These are phyloP conservation scores for Rhagonycha fulva DNA, from an alignment of 2,888 invertebrate genomes.

Conservation along the genomic window DNA sequence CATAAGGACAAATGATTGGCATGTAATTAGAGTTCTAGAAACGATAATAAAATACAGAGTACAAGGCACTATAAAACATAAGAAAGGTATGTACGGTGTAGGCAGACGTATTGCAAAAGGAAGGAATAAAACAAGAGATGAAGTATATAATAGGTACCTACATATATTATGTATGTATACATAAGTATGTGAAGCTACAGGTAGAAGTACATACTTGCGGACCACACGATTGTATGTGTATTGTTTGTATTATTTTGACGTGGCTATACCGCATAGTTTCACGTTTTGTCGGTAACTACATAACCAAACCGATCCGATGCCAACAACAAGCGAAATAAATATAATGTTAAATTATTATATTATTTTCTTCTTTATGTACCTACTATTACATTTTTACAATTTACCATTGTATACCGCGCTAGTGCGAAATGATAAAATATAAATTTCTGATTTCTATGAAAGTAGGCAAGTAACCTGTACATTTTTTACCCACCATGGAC, in stretches of 20 bases:
- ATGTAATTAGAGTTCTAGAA: slow-evolving; percentile 30
- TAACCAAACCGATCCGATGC: slow-evolving; percentile 34
- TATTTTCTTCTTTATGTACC: slow-evolving; percentile 19
- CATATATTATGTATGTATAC: neutral
- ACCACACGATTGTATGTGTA: slow-evolving; percentile 28
- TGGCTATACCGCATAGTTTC: slow-evolving; percentile 37
- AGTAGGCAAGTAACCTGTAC: slow-evolving; percentile 11
- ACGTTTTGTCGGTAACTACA: slow-evolving; percentile 40
- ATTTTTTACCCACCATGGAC: neutral
- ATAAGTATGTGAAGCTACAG: slow-evolving; percentile 20
- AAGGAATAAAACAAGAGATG: slow-evolving; percentile 22
- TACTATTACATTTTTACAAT: slow-evolving; percentile 8
- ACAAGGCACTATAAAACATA: slow-evolving; percentile 28
- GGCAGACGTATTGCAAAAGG: slow-evolving; percentile 25
- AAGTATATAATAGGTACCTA: neutral
- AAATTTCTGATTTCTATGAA: neutral
- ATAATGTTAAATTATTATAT: slow-evolving; percentile 23
- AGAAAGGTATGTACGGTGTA: slow-evolving; percentile 20
- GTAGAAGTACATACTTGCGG: slow-evolving; percentile 17
- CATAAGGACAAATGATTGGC: slow-evolving; percentile 24
- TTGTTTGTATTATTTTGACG: slow-evolving; percentile 36
- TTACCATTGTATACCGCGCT: slow-evolving; percentile 13
- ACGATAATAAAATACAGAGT: slow-evolving; percentile 23
- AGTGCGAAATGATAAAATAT: slow-evolving; percentile 8
- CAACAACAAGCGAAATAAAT: slow-evolving; percentile 29